These are phyloP conservation scores for Eretmochelys imbricata DNA, from an alignment of 2,113 vertebrate species.

Conservation along the genomic window DNA sequence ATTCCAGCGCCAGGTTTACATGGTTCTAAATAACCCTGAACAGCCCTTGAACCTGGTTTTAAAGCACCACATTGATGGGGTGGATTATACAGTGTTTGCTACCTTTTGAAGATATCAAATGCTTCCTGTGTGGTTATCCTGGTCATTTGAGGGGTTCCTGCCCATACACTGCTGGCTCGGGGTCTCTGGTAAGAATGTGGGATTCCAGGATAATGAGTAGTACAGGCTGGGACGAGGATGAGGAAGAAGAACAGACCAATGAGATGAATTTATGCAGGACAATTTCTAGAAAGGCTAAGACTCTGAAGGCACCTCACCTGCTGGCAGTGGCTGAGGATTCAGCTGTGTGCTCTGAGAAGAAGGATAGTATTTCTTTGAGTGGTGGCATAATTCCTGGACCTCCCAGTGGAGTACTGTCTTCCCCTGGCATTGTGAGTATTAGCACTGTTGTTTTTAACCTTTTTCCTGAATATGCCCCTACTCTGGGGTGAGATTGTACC, in stretches of 20 bases:
- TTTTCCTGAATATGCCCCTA: no score
- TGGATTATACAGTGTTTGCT: neutral
- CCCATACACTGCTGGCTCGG: neutral
- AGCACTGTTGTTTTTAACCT: no score
- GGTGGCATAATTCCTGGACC: no score
- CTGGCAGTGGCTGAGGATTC: no score
- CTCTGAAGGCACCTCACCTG: no score
- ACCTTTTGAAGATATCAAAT: neutral
- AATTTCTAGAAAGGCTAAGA: no score
- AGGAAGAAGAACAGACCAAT: neutral
- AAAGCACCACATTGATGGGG: neutral
- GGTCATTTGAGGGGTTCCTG: neutral
- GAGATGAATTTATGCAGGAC: neutral
- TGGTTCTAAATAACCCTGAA: neutral
- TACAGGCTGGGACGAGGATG: neutral
- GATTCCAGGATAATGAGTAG: neutral
- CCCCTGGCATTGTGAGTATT: no score
- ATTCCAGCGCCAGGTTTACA: neutral
- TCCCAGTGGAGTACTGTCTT: no score
- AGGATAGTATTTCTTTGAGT: no score
- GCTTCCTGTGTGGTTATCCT: neutral
- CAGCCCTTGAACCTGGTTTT: neutral
- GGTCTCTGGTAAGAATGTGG: neutral
- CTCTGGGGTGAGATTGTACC: no score
- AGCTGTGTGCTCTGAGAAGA: no score